Base-by-base conservation (phyloP, 2,888 invertebrate genomes). In the Hartigia nigra region DNA sequence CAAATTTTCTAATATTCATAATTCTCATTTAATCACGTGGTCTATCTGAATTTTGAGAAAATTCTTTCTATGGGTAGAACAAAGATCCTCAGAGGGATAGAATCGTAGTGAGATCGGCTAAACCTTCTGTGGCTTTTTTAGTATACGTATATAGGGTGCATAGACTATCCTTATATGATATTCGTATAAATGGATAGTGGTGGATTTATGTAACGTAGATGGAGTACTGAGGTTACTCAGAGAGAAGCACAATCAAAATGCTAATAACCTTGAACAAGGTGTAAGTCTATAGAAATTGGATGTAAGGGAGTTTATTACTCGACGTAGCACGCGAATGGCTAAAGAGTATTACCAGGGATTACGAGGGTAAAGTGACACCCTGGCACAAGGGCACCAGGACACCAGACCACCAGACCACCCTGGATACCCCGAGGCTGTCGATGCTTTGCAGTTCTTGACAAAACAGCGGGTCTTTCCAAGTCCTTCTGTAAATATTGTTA, bases 401-500 rank as follows among this genome's bases (percentile, higher is more conserved):
- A 23, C 55, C 55, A 55, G 55, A 55, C 55, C 55, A 23, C 55
- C 55, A 55, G 55, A 55, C 55, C 55, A 55, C 55, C 55, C 55
- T 55, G 55, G 55, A 55, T 55, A 23, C 55, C 55, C 55, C 9
- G 23, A 23, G 55, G 55, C 55, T 55, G 23, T 9, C 81, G 80
- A 82, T 84, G 87, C 86, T 80, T 83, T 85, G 85, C 85, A 90
- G 91, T 90, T 55, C 91, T 91, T 91, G 88, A 89, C 91, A 91
- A 91, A 91, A 91, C 91, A 34, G 83, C 87, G 89, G 89, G 88
- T 85, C 86, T 86, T 84, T 82, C 74, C 55, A 81, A 84, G 85
- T 85, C 86, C 90, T 90, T 91, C 87, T 84, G 90, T 91, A 91
- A 91, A 91, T 91, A 91, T 91, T 91, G 89, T 91, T 91, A 91